A percentile compares a stretch with the other conserved stretches of the same genome.
These are phyloP conservation scores for Thunnus maccoyii DNA, from an alignment of 2,113 vertebrate genomes.

Conservation along the genomic window DNA sequence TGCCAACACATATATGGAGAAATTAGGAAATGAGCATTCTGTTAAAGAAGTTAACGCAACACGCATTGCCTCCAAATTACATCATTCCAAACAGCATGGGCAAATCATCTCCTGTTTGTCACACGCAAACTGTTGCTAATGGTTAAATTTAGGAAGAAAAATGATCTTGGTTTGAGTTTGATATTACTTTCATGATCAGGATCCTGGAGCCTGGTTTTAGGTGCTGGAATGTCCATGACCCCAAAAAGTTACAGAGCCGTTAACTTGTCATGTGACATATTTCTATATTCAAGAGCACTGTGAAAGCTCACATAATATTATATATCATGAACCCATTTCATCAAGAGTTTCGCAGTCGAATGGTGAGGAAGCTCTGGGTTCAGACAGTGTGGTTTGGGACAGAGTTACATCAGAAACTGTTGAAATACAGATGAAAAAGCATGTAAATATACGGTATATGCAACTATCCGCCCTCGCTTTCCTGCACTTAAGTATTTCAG, in stretches of 20 bases:
- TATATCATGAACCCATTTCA: too few relatives aligned
- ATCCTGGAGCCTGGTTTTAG: not conserved
- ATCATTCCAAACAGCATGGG: slow-evolving; percentile 61
- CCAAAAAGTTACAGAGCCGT: not conserved
- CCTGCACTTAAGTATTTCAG: not conserved
- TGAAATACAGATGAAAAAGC: too few relatives aligned
- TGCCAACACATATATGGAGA: slow-evolving; percentile 36
- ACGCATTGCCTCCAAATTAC: slow-evolving; percentile 65
- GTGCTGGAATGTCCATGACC: slow-evolving; percentile 1
- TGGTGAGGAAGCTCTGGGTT: too few relatives aligned
- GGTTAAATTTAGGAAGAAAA: slow-evolving; percentile 14
- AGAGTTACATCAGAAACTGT: too few relatives aligned
- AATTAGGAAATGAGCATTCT: slow-evolving; percentile 53
- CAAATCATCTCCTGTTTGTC: slow-evolving; percentile 50
- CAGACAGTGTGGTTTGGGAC: too few relatives aligned
- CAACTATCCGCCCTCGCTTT: too few relatives aligned
- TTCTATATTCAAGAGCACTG: too few relatives aligned
- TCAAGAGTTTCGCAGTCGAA: too few relatives aligned
- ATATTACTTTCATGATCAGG: slow-evolving; percentile 33
- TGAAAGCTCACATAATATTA: too few relatives aligned
- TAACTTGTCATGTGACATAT: not conserved
- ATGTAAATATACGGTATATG: too few relatives aligned
- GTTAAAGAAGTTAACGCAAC: slow-evolving; percentile 49
- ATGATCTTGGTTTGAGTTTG: slow-evolving; percentile 9
- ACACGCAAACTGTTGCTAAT: slow-evolving; percentile 37